phyloP scores from a whole-genome alignment of 2,888 invertebrate genomes.

The Gari tellinella region DNA sequence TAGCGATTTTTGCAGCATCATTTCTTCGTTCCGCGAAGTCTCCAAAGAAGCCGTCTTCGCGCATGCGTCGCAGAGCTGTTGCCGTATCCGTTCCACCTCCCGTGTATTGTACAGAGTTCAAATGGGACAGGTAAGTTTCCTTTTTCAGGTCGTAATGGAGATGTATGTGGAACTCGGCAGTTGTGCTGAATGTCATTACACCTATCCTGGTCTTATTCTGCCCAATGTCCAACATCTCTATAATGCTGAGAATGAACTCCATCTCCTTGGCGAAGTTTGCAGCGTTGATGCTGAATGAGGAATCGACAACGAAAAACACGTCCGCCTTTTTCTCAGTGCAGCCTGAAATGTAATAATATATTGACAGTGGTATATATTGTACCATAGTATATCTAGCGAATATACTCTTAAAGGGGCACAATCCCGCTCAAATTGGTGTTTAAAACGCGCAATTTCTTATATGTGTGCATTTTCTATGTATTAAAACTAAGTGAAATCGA shows the following conservation, averaged over 20 bases:
- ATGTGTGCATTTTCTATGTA: too few relatives aligned
- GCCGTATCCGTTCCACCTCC: conserved; percentile 72
- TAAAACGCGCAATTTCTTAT: too few relatives aligned
- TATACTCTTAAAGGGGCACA: too few relatives aligned
- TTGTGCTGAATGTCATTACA: conserved; percentile 66
- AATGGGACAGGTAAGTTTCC: conserved; percentile 47
- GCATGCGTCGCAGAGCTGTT: conserved; percentile 62
- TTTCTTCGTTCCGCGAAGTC: conserved; percentile 33
- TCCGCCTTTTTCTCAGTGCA: conserved; percentile 70
- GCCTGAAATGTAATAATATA: conserved; percentile 52
- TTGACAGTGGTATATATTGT: too few relatives aligned
- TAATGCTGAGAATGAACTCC: conserved; percentile 65
- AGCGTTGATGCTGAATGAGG: conserved; percentile 74
- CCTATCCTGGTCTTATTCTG: conserved; percentile 66
- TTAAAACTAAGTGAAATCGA: too few relatives aligned
- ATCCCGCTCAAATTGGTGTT: too few relatives aligned
- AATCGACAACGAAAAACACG: conserved; percentile 67
- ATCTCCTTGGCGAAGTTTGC: conserved; percentile 73
- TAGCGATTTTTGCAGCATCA: conserved; percentile 70
- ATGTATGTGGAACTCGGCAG: conserved; percentile 53
- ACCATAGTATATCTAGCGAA: too few relatives aligned
- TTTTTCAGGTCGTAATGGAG: conserved; percentile 56
- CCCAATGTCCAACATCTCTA: conserved; percentile 67
- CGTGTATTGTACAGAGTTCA: conserved; percentile 53
- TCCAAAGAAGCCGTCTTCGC: conserved; percentile 63